Percentiles rank a stretch among this genome's conserved stretches.
phyloP scores from a whole-genome alignment of 2,888 invertebrate genomes.

The Beris morrisii region DNA sequence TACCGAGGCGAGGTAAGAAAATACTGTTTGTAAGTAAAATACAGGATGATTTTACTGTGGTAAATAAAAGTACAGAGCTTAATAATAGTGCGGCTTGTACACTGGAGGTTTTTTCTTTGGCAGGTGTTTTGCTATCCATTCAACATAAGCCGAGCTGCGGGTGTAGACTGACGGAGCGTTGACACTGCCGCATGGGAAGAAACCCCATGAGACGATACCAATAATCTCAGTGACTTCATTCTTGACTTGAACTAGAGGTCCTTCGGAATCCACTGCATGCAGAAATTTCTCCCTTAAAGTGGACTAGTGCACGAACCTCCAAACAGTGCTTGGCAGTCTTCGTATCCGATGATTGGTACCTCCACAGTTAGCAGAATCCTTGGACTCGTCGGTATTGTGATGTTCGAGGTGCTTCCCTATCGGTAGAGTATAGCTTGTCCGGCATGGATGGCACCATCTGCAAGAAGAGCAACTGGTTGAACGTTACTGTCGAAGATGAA shows the following conservation, averaged over 20 bases:
- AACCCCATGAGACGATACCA: constrained; percentile 61
- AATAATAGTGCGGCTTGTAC: background rate
- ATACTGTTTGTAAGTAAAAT: too few species aligned
- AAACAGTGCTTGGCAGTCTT: constrained; percentile 43
- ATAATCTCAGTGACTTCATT: constrained; percentile 46
- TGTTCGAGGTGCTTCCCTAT: constrained; percentile 46
- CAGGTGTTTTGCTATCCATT: constrained; percentile 48
- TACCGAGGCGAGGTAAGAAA: too few species aligned
- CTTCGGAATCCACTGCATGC: constrained; percentile 57
- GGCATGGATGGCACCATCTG: constrained; percentile 43
- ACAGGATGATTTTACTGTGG: too few species aligned
- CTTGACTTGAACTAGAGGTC: constrained; percentile 49
- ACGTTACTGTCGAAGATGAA: constrained; percentile 49
- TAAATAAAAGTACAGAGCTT: too few species aligned
- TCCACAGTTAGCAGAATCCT: constrained; percentile 48
- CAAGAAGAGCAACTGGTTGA: constrained; percentile 52
- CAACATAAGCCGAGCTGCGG: constrained; percentile 53
- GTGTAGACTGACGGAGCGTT: constrained; percentile 57
- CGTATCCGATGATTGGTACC: constrained; percentile 46
- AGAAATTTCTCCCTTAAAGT: constrained; percentile 50
- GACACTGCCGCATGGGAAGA: constrained; percentile 55
- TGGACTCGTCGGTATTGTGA: constrained; percentile 39
- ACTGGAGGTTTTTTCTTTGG: background rate
- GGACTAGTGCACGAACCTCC: constrained; percentile 40
- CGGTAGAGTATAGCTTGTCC: constrained; percentile 54